A percentile compares a stretch with the other conserved stretches of the same genome.
These are phyloP conservation scores for Nomada hirtipes DNA, from an alignment of 2,888 invertebrate genomes.

Conservation along the genomic window DNA sequence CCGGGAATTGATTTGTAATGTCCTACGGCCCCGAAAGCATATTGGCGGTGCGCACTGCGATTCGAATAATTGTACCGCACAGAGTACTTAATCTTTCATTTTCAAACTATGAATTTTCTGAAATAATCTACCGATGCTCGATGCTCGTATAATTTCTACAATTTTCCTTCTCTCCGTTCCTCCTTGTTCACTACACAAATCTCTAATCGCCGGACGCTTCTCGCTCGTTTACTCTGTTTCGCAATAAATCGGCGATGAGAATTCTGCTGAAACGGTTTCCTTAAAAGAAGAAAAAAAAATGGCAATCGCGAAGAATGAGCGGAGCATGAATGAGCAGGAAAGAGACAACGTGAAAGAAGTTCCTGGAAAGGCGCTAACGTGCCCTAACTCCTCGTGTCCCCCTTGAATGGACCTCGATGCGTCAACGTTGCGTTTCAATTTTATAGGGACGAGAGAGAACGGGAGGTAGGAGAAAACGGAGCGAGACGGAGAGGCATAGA, in stretches of 20 bases:
- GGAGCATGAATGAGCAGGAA: constrained; percentile 38
- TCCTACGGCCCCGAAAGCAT: neutral
- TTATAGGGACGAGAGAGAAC: constrained; percentile 1
- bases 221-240: neutral
- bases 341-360: constrained; percentile 21
- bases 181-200: no score
- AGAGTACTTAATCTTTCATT: neutral
- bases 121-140: neutral
- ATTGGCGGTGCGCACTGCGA: neutral
- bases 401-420: constrained; percentile 64
- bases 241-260: neutral
- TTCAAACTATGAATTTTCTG: neutral
- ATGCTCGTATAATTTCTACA: no score
- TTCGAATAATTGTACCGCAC: neutral
- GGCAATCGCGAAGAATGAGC: constrained; percentile 23
- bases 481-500: constrained; percentile 1
- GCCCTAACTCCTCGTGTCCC: constrained; percentile 18
- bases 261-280: neutral
- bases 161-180: neutral
- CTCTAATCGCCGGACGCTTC: no score
- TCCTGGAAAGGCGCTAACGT: constrained; percentile 53
- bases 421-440: constrained; percentile 76
- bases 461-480: neutral
- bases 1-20: constrained; percentile 43
- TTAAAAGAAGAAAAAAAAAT: neutral